Conservation (phyloP, 2,113 vertebrate species). For the Myrmecobius fasciatus region DNA sequence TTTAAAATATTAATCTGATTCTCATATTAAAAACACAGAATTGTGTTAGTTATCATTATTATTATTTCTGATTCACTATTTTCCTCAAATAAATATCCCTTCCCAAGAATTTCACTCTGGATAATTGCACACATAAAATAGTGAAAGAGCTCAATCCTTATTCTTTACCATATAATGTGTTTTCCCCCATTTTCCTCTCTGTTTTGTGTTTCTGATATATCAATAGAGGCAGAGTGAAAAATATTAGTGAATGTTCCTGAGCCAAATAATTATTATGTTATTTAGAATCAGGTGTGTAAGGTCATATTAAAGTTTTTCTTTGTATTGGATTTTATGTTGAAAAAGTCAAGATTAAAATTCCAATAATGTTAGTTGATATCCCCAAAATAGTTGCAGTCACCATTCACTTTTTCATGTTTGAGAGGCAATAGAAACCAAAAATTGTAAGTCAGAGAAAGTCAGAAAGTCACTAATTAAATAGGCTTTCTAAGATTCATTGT, state of each 20-base stretch:
- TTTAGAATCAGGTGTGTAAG: neutral
- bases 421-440: neutral
- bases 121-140: neutral
- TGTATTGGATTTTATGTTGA: neutral
- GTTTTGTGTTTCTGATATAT: neutral
- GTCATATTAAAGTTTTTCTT: neutral
- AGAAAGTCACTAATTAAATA: neutral
- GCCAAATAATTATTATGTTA: neutral
- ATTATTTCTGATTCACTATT: too few relatives aligned
- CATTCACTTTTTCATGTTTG: neutral
- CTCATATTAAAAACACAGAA: neutral
- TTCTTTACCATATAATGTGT: neutral
- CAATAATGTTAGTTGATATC: neutral
- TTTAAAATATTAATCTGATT: neutral
- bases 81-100: neutral
- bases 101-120: neutral
- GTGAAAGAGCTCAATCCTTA: neutral
- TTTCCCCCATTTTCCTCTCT: neutral
- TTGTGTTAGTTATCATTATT: neutral
- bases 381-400: neutral
- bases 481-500: neutral
- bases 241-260: neutral
- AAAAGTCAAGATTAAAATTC: neutral
- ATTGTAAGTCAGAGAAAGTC: neutral
- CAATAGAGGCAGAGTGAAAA: neutral